Evolutionary conservation across 2,797 vertebrate species (phyloP).

Genomic region (Lepilemur septentrionalis): DNA sequence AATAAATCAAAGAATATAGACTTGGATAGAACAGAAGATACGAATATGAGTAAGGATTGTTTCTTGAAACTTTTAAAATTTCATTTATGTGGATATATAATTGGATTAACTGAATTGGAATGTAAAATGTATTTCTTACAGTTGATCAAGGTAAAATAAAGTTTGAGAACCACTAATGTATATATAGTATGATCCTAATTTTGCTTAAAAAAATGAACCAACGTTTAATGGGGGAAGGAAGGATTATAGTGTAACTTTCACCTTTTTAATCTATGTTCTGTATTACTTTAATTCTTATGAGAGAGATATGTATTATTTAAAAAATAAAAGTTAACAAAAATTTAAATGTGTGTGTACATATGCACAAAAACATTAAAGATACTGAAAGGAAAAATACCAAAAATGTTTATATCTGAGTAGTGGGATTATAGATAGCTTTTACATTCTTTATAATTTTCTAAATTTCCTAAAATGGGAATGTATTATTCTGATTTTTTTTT

Average conservation of each 20-base stretch:
- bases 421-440: not conserved
- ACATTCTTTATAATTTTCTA: not conserved
- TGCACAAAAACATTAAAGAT: not conserved
- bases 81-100: not conserved
- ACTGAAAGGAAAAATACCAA: not conserved
- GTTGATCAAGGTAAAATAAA: not conserved
- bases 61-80: not conserved
- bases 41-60: not conserved
- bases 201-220: not conserved
- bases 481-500: not conserved
- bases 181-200: not conserved
- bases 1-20: not conserved
- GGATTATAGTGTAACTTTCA: not conserved
- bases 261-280: not conserved
- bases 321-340: constrained; percentile 4
- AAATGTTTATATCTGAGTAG: not conserved
- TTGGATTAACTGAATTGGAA: not conserved
- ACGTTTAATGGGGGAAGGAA: not conserved
- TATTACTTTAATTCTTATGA: not conserved
- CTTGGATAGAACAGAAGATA: not conserved
- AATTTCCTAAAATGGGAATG: not conserved
- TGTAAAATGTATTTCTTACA: not conserved
- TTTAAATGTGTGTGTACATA: not conserved
- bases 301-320: not conserved
- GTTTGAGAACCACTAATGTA: not conserved